Conservation (phyloP, 2,888 invertebrate genomes). For the Drosophila macrothrix region DNA sequence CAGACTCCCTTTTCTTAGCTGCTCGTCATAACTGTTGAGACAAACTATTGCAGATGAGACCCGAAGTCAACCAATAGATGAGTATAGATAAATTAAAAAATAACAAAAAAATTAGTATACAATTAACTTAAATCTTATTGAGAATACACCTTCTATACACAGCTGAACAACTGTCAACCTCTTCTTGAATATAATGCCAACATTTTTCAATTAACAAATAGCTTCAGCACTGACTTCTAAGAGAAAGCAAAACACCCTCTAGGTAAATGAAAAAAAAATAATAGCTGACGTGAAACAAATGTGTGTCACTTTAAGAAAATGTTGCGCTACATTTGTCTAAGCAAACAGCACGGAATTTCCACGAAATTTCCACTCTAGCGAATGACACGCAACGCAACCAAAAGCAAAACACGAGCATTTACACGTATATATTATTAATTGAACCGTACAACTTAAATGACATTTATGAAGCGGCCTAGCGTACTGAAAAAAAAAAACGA, state of each 20-base stretch:
- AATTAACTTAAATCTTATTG: conserved; percentile 2
- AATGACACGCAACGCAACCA: conserved; percentile 48
- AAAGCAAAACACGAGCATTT: conserved; percentile 28
- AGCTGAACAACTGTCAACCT: background rate
- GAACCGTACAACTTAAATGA: conserved; percentile 73
- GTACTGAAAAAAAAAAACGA: conserved; percentile 2
- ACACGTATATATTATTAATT: conserved; percentile 71
- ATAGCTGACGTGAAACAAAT: conserved; percentile 51
- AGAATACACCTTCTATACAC: too few species aligned
- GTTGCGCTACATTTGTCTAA: conserved; percentile 69
- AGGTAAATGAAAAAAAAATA: conserved; percentile 10
- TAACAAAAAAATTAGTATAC: too few species aligned
- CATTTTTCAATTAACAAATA: background rate
- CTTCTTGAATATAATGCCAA: background rate
- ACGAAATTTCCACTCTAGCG: conserved; percentile 36
- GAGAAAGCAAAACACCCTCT: background rate
- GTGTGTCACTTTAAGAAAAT: conserved; percentile 60
- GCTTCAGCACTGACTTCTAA: background rate
- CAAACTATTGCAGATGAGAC: background rate
- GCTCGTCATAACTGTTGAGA: conserved; percentile 52
- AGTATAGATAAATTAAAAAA: background rate
- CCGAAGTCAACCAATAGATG: background rate
- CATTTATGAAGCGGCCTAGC: conserved; percentile 70
- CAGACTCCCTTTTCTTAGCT: background rate
- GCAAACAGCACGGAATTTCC: conserved; percentile 56